Evolutionary conservation across 2,888 invertebrate genomes (phyloP), one percentile per base, ranked within the genome.

Genomic region (Pardosa pseudoannulata): DNA sequence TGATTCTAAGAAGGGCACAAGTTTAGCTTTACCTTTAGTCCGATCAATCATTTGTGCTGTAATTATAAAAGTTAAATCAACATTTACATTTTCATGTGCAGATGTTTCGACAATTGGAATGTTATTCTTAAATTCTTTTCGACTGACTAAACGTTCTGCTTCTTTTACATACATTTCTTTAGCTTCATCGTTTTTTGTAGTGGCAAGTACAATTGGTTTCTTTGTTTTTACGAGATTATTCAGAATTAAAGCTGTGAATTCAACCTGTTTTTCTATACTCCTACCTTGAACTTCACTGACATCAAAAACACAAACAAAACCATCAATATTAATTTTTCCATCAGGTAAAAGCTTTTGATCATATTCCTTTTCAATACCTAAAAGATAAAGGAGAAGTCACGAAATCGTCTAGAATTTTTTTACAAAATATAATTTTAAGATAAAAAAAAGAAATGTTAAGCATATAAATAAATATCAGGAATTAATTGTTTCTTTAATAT

Each of bases 241-340:
- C 82, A 98, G 94, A 89, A 97, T 90, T 65, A 90, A 89, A 70
- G 96, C 95, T 79, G 97, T 94, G 90, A 95, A 94, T 91, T 98
- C 97, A 88, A 96, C 94, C 93, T 97, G 98, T 90, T 96, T 96
- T 91, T 98, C 97, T 91, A 98, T 94, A 90, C 95, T 94, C 89
- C 98, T 93, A 90, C 98, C 97, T 76, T 97, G 97, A 90, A 98
- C 97, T 76, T 95, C 94, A 92, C 97, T 97, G 89, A 98, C 98
- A 92, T 99, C 99, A 91, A 98, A 98, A 67, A 98, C 94, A 91
- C 98, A 97, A 75, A 99, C 93, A 93, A 98, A 99, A 72, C 98
- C 98, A 91, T 99, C 98, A 87, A 99, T 95, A 89, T 94, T 94
- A 85, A 98, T 93, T 91, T 96, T 96, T 0, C 98, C 99, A 90